Evolutionary conservation across 2,888 invertebrate species (phyloP).

Genomic region (Ommatoiulus sabulosus): DNA sequence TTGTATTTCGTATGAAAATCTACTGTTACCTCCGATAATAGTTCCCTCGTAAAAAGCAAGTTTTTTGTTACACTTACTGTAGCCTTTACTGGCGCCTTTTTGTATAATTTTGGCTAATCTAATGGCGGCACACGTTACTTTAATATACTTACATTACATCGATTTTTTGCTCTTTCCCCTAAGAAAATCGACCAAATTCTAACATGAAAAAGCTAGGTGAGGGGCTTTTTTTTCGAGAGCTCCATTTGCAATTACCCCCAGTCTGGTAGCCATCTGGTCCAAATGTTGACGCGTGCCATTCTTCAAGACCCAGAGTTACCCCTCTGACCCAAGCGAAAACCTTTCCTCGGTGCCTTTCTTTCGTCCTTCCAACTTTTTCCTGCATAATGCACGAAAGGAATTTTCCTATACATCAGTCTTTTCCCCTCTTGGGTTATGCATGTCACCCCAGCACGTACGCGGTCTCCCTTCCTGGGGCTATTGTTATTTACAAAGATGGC

Average conservation of each 20-base stretch:
- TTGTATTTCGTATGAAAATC: no score
- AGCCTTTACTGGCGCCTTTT: neutral
- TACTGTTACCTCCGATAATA: no score
- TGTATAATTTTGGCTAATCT: neutral
- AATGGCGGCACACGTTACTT: neutral
- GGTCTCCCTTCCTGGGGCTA: neutral
- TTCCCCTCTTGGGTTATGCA: neutral
- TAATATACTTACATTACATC: neutral
- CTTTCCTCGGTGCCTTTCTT: conserved; percentile 21
- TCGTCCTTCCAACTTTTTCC: conserved; percentile 30
- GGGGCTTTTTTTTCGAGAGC: neutral
- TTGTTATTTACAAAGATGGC: neutral
- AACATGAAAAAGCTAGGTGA: neutral
- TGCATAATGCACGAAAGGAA: conserved; percentile 29
- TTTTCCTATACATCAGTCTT: conserved; percentile 24
- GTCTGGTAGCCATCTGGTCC: conserved; percentile 30
- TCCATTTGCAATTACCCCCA: neutral
- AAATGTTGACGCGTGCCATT: conserved; percentile 30
- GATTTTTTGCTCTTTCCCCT: neutral
- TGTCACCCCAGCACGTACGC: neutral
- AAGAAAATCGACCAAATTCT: neutral
- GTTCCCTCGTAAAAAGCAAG: neutral
- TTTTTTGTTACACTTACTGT: neutral
- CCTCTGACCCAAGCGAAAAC: conserved; percentile 36
- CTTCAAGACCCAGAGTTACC: neutral